A percentile compares a stretch with the other conserved stretches of the same genome.
These are phyloP conservation scores for Octodon degus DNA, from an alignment of 2,113 vertebrate genomes.

Conservation along the genomic window DNA sequence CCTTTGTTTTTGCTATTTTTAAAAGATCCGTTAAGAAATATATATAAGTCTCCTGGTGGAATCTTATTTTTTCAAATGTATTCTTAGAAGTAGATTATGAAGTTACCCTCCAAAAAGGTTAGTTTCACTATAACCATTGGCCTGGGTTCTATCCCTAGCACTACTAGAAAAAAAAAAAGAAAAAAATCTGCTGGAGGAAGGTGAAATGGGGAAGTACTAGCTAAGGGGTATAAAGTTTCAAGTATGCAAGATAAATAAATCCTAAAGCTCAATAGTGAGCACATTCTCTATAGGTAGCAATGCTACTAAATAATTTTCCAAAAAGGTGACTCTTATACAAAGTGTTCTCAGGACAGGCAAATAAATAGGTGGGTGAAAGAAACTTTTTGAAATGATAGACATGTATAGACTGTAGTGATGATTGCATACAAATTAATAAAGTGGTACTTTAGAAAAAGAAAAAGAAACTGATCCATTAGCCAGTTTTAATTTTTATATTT, in stretches of 20 bases:
- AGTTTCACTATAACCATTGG: background rate
- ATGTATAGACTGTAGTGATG: background rate
- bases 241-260: background rate
- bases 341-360: background rate
- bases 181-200: background rate
- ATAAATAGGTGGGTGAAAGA: background rate
- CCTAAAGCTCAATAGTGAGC: background rate
- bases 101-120: background rate
- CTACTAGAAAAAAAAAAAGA: background rate
- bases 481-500: slow-evolving; percentile 47
- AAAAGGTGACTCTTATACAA: background rate
- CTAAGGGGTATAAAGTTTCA: background rate
- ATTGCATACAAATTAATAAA: background rate
- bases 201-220: background rate
- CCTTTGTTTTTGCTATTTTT: slow-evolving; percentile 41
- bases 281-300: background rate
- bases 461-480: background rate
- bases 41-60: background rate
- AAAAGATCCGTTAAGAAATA: background rate
- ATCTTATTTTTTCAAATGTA: background rate
- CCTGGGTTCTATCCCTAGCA: background rate
- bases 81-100: slow-evolving; percentile 2
- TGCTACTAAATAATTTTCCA: background rate
- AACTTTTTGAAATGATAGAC: background rate
- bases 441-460: background rate